phyloP scores from a whole-genome alignment of 2,888 invertebrate species.

The Parelbella ahira region DNA sequence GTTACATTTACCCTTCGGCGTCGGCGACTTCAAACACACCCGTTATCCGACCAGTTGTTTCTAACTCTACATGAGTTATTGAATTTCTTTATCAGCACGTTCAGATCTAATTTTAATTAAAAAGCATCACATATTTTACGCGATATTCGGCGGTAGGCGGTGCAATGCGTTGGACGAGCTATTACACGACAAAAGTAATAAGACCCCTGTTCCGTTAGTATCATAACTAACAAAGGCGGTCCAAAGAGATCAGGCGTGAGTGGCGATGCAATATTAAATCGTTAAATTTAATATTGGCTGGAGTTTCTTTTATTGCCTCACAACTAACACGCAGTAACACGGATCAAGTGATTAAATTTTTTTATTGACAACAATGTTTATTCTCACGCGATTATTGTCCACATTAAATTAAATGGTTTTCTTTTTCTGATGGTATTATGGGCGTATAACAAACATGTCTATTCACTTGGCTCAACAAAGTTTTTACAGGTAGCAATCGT shows the following conservation, averaged over 20 bases:
- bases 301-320: slow-evolving; percentile 75
- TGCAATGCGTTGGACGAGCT: slow-evolving; percentile 53
- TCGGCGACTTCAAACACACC: slow-evolving; percentile 41
- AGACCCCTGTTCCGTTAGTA: slow-evolving; percentile 44
- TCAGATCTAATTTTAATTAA: slow-evolving; percentile 78
- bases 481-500: too few relatives aligned
- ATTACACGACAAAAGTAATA: slow-evolving; percentile 45
- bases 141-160: slow-evolving; percentile 74
- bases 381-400: slow-evolving; percentile 72
- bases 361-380: slow-evolving; percentile 64
- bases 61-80: slow-evolving; percentile 63
- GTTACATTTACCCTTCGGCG: slow-evolving; percentile 42
- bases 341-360: slow-evolving; percentile 61
- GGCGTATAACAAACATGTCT: slow-evolving; percentile 18
- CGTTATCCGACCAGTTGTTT: slow-evolving; percentile 28
- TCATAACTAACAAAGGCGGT: slow-evolving; percentile 34
- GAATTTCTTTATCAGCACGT: slow-evolving; percentile 68
- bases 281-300: slow-evolving; percentile 78
- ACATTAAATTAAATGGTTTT: slow-evolving; percentile 34
- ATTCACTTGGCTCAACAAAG: not conserved
- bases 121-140: slow-evolving; percentile 78
- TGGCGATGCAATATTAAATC: slow-evolving; percentile 74
- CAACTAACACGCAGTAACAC: slow-evolving; percentile 67
- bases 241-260: slow-evolving; percentile 44
- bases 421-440: slow-evolving; percentile 9